phyloP scores from a whole-genome alignment of 2,888 invertebrate genomes.

The Phorcus lineatus region DNA sequence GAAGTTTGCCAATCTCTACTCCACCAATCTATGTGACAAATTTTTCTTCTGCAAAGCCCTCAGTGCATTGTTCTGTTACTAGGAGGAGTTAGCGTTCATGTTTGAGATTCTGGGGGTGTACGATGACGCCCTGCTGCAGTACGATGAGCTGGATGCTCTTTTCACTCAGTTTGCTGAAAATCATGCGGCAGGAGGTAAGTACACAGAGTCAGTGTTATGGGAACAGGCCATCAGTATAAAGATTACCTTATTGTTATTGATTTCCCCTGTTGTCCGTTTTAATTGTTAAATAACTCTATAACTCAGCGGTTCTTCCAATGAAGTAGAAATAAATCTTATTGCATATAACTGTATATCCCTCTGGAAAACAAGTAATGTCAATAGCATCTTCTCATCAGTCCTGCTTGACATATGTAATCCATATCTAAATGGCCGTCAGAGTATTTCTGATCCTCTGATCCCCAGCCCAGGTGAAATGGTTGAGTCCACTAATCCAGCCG shows the following conservation, averaged over 20 bases:
- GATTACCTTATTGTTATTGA: no score
- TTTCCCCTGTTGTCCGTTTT: no score
- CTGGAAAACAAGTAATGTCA: no score
- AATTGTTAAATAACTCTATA: no score
- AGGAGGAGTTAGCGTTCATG: conserved; percentile 96
- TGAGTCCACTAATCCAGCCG: conserved; percentile 86
- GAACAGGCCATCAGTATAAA: neutral
- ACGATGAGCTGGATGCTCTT: conserved; percentile 96
- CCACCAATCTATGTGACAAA: no score
- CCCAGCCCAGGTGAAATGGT: conserved; percentile 89
- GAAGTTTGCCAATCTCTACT: no score
- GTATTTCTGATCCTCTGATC: neutral
- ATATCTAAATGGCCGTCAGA: neutral
- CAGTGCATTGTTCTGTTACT: conserved; percentile 49
- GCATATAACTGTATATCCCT: no score
- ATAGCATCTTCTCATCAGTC: neutral
- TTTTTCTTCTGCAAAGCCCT: no score
- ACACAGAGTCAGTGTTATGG: neutral
- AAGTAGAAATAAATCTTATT: no score
- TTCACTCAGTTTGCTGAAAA: conserved; percentile 97
- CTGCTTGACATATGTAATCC: neutral
- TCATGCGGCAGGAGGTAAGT: conserved; percentile 85
- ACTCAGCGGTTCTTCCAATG: no score
- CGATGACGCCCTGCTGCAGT: conserved; percentile 96
- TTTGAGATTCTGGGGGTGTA: conserved; percentile 94